Percentiles rank a stretch among this genome's conserved stretches.
Conservation (phyloP, 2,113 vertebrate genomes). For the Proteles cristata region DNA sequence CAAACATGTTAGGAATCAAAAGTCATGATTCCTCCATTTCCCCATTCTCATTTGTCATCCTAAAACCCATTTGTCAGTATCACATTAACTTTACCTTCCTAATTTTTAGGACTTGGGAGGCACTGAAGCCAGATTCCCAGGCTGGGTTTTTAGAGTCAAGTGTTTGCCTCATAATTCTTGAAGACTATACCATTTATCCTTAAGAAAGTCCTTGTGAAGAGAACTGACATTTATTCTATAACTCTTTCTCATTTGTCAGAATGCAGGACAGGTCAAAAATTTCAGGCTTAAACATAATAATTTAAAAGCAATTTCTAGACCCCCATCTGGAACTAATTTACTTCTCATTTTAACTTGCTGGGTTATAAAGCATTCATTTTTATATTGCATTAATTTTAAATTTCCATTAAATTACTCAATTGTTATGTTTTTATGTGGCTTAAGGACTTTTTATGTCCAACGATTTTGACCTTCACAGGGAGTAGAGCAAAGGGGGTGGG, state of each 20-base stretch:
- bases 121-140: neutral
- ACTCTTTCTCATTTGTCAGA: constrained; percentile 50
- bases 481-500: neutral
- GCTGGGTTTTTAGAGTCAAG: neutral
- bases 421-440: constrained; percentile 28
- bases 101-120: neutral
- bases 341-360: constrained; percentile 65
- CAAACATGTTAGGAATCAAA: neutral
- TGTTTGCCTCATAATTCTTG: constrained; percentile 2
- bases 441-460: constrained; percentile 27
- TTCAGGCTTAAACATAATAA: constrained; percentile 60
- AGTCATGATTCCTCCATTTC: neutral
- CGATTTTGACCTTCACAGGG: constrained; percentile 48
- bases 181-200: constrained; percentile 9
- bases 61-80: neutral
- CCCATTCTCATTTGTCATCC: neutral
- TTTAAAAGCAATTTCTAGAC: constrained; percentile 52
- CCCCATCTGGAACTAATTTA: constrained; percentile 69
- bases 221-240: neutral
- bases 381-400: constrained; percentile 63
- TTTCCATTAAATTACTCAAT: constrained; percentile 59
- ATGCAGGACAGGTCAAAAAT: constrained; percentile 19
- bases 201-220: constrained; percentile 13
- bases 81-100: neutral
- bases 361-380: constrained; percentile 37